Conservation (phyloP, 2,888 invertebrate species). For the Achlya flavicornis region DNA sequence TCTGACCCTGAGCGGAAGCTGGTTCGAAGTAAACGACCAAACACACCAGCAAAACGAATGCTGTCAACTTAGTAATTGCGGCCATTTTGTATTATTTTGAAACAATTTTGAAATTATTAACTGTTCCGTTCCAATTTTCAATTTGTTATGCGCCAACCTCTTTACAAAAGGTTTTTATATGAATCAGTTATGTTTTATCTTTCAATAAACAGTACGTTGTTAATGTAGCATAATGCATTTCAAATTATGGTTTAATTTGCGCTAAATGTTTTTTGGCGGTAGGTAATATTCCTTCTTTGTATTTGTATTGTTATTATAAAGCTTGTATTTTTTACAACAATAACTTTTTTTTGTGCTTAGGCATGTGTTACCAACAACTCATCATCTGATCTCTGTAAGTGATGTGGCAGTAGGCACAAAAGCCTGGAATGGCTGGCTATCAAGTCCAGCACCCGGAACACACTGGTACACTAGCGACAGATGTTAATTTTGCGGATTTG, state of each 20-base stretch:
- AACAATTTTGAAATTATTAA: constrained; percentile 17
- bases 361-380: no score
- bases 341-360: no score
- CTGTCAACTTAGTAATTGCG: constrained; percentile 43
- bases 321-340: no score
- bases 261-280: neutral
- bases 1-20: constrained; percentile 29
- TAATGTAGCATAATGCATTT: constrained; percentile 23
- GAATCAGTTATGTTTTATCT: constrained; percentile 31
- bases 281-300: neutral
- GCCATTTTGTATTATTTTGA: constrained; percentile 47
- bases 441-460: no score
- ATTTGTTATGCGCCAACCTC: neutral
- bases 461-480: no score
- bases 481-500: no score
- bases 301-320: neutral
- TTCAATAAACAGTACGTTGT: constrained; percentile 29
- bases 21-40: constrained; percentile 39
- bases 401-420: no score
- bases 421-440: no score
- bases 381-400: no score
- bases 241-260: constrained; percentile 29
- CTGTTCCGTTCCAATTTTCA: neutral
- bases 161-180: constrained; percentile 24
- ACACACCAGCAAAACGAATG: constrained; percentile 47